A percentile compares a stretch with the other conserved stretches of the same genome.
Evolutionary conservation across 2,113 vertebrate genomes (phyloP).

Genomic region (Psophia crepitans): DNA sequence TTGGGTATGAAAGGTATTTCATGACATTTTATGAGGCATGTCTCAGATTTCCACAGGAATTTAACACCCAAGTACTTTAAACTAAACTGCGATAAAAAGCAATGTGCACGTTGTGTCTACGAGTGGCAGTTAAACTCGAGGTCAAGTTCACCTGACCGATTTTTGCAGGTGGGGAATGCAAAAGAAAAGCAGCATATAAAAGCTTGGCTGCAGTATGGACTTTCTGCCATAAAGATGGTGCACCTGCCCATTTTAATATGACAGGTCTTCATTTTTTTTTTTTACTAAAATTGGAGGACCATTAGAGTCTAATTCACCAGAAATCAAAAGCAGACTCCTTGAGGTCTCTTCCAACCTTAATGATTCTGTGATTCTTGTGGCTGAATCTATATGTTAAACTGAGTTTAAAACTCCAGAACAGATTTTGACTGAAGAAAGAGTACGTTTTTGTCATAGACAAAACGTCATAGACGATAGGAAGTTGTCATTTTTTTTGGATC

Average conservation of each 20-base stretch:
- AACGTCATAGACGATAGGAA: rapidly evolving
- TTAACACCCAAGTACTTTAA: neutral
- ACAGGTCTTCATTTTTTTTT: neutral
- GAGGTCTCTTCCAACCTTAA: too few species aligned
- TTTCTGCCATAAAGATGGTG: neutral
- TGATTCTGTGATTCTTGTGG: too few species aligned
- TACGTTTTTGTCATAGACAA: neutral
- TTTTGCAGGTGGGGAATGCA: neutral
- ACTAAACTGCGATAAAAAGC: neutral
- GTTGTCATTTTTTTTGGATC: neutral
- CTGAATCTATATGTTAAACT: neutral
- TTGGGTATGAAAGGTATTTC: neutral
- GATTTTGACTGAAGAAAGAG: neutral
- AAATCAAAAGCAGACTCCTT: neutral
- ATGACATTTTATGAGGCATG: neutral
- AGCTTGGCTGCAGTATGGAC: neutral
- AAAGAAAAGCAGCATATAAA: neutral
- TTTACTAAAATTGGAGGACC: neutral
- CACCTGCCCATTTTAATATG: neutral
- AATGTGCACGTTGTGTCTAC: neutral
- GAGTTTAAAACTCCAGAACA: neutral
- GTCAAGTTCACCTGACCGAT: neutral
- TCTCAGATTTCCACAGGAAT: neutral
- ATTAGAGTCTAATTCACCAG: neutral
- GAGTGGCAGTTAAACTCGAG: neutral